Base-by-base conservation (phyloP, 2,888 invertebrate species). In the Labia minor region DNA sequence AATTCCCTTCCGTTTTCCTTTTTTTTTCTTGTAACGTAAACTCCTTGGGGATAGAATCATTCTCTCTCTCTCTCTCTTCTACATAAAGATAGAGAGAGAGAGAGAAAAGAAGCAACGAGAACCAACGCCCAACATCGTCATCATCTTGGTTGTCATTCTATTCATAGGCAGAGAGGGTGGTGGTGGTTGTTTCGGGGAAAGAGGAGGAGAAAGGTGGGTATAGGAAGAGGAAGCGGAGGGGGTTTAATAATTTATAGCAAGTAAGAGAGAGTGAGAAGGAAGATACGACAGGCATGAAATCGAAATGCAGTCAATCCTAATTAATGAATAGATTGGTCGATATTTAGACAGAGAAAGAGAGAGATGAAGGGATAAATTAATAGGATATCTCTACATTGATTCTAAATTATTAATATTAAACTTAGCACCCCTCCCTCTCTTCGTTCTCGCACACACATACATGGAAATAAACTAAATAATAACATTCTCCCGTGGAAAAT, bases 61-160 rank as follows among this genome's bases (percentile, higher is more conserved):
- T 49, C 49, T 49, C 26, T 26, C 4, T n/a, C n/a, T n/a, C n/a
- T n/a, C n/a, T n/a, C n/a, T n/a, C n/a, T n/a, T n/a, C n/a, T n/a
- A n/a, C n/a, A n/a, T n/a, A n/a, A n/a, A 14, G 19, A 62, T 19
- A 14, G 62, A 62, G 62, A 62, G 62, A 62, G 62, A 62, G 19
- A 62, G 62, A 62, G 62, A 62, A 21, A 62, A 21, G 3, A 21
- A 49, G 49, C 33, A 33, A 33, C 6, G 33, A 33, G 33, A 33
- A 33, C 33, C 6, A 33, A 11, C 6, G n/a, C n/a, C n/a, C 14
- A 18, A 49, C 37, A 16, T 65, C 19, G 33, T 49, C 16, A 2
- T n/a, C 14, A 18, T 16, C 19, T 11, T 65, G 19, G 33, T 49
- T 49, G 49, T 49, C 49, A 49, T 49, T 49, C 49, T 49, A 49